Evolutionary conservation across 2,888 invertebrate species (phyloP), one percentile per base, ranked within the genome.

Genomic region (Erannis defoliaria): DNA sequence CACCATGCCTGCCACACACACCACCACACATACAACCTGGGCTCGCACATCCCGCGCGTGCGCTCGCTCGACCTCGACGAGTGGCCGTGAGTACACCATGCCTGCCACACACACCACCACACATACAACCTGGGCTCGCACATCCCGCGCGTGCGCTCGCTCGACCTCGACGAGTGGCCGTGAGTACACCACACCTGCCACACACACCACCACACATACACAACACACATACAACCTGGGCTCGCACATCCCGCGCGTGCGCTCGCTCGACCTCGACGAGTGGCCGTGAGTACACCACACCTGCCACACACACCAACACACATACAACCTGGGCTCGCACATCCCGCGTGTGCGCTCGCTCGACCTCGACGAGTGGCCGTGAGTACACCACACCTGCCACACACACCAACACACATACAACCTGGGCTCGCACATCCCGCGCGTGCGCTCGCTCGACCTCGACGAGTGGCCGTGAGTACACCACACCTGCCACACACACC

Each of bases 151-250:
- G 98, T 99, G 57, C 95, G 99, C 40, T 99, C 99, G 0, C 93
- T 99, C 66, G 98, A 98, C 77, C 92, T 99, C 66, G 99, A 99
- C 85, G 99, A 99, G 86, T 99, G 99, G 99, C 97, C 98, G 97
- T 98, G 93, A 96, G 97, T 96, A 78, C 68, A 49, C 49, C 26
- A 26, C 26, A n/a, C n/a, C n/a, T n/a, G n/a, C n/a, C n/a, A n/a
- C n/a, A n/a, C n/a, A n/a, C n/a, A n/a, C n/a, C n/a, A n/a, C n/a
- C n/a, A n/a, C n/a, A n/a, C n/a, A n/a, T n/a, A n/a, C n/a, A n/a
- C n/a, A n/a, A n/a, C n/a, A n/a, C n/a, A n/a, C n/a, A n/a, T n/a
- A n/a, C 72, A 99, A 99, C 86, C 95, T 99, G 51, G 99, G 99
- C 68, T 98, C 99, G 43, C 99, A 99, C 85, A 96, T 99, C 82